Percentiles rank a stretch among this genome's conserved stretches.
Evolutionary conservation across 2,113 vertebrate genomes (phyloP).

Genomic region (Scomber colias): DNA sequence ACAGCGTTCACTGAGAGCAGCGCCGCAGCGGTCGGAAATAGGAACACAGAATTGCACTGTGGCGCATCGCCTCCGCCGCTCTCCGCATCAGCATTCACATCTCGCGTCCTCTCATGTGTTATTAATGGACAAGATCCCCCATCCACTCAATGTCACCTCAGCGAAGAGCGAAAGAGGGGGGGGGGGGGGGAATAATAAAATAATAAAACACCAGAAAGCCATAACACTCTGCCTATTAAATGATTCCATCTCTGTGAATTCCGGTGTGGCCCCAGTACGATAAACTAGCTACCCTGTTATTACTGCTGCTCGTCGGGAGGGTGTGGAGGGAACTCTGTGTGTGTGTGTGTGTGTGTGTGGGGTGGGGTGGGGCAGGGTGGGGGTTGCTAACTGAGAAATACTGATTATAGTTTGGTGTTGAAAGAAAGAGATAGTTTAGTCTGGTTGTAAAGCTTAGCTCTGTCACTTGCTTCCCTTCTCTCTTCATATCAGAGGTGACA

Average conservation of each 20-base stretch:
- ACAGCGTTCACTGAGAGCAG: slow-evolving; percentile 36
- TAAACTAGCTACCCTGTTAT: slow-evolving; percentile 64
- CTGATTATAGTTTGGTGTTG: slow-evolving; percentile 10
- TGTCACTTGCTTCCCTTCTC: slow-evolving; percentile 43
- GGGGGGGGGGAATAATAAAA: slow-evolving; percentile 44
- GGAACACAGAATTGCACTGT: slow-evolving; percentile 51
- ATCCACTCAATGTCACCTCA: slow-evolving; percentile 71
- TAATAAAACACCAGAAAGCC: slow-evolving; percentile 57
- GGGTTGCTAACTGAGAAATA: slow-evolving; percentile 24
- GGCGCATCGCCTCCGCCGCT: slow-evolving; percentile 54
- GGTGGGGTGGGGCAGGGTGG: background rate
- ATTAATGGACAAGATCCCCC: slow-evolving; percentile 69
- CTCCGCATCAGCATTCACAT: slow-evolving; percentile 63
- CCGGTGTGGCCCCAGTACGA: slow-evolving; percentile 53
- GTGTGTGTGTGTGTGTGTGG: background rate
- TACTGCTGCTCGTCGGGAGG: slow-evolving; percentile 56
- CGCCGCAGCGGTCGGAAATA: slow-evolving; percentile 59
- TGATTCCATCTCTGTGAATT: slow-evolving; percentile 71
- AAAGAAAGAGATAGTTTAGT: slow-evolving; percentile 29
- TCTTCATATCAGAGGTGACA: slow-evolving; percentile 30
- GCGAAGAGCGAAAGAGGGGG: background rate
- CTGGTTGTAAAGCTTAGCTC: slow-evolving; percentile 20
- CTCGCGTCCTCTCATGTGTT: slow-evolving; percentile 68
- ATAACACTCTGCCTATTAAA: slow-evolving; percentile 70
- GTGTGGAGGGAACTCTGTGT: background rate